These are phyloP conservation scores for Antedon mediterranea DNA, from an alignment of 53 echinoderm and acorn worm genomes.

Conservation along the genomic window DNA sequence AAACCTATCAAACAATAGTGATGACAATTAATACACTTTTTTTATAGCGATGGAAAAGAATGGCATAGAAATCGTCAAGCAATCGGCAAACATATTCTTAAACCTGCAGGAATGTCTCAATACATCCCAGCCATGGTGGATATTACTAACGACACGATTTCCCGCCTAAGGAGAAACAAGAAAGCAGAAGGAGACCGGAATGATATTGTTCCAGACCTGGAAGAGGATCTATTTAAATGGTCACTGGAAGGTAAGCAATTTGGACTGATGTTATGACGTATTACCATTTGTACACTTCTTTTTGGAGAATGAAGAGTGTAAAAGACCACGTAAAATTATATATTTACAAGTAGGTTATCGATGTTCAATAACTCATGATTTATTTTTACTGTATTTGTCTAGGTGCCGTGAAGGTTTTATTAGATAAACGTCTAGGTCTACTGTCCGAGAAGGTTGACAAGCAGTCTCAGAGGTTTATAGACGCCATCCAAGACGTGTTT, in stretches of 20 bases:
- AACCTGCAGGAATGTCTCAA: background rate
- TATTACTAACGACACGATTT: background rate
- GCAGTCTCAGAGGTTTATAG: background rate
- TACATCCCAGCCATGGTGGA: background rate
- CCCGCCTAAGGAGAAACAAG: background rate
- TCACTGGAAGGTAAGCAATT: background rate
- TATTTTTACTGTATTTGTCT: background rate
- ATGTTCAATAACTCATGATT: too few relatives aligned
- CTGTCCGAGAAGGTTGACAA: background rate
- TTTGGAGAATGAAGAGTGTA: too few relatives aligned
- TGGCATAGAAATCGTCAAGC: slow-evolving; percentile 1
- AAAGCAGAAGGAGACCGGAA: background rate
- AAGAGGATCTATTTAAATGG: background rate
- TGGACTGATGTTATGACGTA: too few relatives aligned
- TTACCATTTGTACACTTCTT: too few relatives aligned
- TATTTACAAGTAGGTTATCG: too few relatives aligned
- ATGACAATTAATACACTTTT: too few relatives aligned
- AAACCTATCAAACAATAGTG: too few relatives aligned
- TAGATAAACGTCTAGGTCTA: background rate
- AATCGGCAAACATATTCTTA: background rate
- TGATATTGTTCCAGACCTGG: background rate
- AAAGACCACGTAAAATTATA: too few relatives aligned
- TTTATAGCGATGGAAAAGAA: background rate
- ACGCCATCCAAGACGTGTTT: background rate
- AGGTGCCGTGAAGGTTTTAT: background rate